Evolutionary conservation across 2,888 invertebrate genomes (phyloP).

Genomic region (Dascillus cervinus): DNA sequence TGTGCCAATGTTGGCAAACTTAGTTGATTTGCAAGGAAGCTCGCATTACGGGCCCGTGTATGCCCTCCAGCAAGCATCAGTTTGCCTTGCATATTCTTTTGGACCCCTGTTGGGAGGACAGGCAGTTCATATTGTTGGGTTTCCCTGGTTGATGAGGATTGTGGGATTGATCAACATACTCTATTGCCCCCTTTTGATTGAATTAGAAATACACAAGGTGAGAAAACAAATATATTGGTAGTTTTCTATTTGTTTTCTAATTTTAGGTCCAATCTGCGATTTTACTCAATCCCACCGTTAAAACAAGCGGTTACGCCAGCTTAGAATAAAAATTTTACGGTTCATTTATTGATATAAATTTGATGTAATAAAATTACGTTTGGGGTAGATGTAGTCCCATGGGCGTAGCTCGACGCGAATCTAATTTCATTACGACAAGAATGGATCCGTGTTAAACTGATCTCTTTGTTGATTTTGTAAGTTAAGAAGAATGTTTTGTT

Average conservation of each 20-base stretch:
- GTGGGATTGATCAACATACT: constrained; percentile 62
- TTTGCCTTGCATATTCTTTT: constrained; percentile 71
- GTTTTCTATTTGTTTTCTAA: too few species aligned
- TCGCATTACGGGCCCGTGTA: constrained; percentile 74
- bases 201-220: too few species aligned
- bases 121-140: constrained; percentile 60
- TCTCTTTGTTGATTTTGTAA: constrained; percentile 37
- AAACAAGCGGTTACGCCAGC: too few species aligned
- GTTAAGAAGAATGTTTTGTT: constrained; percentile 41
- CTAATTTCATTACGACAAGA: constrained; percentile 35
- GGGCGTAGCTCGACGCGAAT: constrained; percentile 20
- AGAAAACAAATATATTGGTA: too few species aligned
- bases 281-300: too few species aligned
- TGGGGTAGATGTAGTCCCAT: too few species aligned
- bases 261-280: too few species aligned
- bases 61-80: constrained; percentile 74
- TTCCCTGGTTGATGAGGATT: constrained; percentile 65
- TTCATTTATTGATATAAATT: background rate
- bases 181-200: constrained; percentile 59
- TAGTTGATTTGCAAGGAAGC: constrained; percentile 55
- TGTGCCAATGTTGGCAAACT: constrained; percentile 66
- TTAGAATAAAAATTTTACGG: too few species aligned
- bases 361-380: too few species aligned
- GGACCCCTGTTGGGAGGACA: constrained; percentile 71
- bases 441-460: constrained; percentile 33